Evolutionary conservation across 2,113 vertebrate species (phyloP).

Genomic region (Scortum barcoo): DNA sequence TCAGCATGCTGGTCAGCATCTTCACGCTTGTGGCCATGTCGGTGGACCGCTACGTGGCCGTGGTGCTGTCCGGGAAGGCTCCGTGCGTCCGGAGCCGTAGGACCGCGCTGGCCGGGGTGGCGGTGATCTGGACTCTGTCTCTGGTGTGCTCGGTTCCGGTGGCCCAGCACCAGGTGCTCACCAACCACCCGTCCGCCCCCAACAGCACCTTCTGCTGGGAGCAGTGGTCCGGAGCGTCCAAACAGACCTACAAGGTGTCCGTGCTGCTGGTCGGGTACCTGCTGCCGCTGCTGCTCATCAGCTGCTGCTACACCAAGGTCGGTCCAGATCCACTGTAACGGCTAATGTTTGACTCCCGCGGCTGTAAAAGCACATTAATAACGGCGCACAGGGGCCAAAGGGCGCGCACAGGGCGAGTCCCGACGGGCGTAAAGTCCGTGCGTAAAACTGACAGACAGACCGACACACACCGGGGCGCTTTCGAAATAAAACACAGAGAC

Average conservation of each 20-base stretch:
- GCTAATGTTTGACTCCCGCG: constrained; percentile 14
- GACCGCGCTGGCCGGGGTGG: constrained; percentile 81
- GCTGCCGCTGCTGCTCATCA: constrained; percentile 89
- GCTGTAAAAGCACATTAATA: constrained; percentile 10
- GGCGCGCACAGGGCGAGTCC: constrained; percentile 27
- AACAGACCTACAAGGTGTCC: constrained; percentile 82
- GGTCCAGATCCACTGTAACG: constrained; percentile 1
- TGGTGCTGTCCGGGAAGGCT: constrained; percentile 85
- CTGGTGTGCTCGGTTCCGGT: constrained; percentile 86
- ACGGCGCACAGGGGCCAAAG: constrained; percentile 34
- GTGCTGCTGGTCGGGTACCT: constrained; percentile 87
- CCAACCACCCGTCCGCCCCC: constrained; percentile 80
- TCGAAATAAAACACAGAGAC: constrained; percentile 29
- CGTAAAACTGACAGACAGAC: constrained; percentile 49
- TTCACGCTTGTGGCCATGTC: constrained; percentile 91
- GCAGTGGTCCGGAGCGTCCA: constrained; percentile 80
- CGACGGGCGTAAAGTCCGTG: constrained; percentile 21
- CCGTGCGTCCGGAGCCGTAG: constrained; percentile 82
- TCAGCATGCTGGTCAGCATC: constrained; percentile 90
- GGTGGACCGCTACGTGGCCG: constrained; percentile 89
- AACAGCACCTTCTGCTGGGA: constrained; percentile 93
- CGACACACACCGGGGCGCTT: background rate
- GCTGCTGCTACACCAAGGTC: constrained; percentile 89
- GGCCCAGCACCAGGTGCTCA: constrained; percentile 86
- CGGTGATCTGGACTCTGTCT: constrained; percentile 85